Evolutionary conservation across 2,888 invertebrate genomes (phyloP).

Genomic region (Junonia oenone): DNA sequence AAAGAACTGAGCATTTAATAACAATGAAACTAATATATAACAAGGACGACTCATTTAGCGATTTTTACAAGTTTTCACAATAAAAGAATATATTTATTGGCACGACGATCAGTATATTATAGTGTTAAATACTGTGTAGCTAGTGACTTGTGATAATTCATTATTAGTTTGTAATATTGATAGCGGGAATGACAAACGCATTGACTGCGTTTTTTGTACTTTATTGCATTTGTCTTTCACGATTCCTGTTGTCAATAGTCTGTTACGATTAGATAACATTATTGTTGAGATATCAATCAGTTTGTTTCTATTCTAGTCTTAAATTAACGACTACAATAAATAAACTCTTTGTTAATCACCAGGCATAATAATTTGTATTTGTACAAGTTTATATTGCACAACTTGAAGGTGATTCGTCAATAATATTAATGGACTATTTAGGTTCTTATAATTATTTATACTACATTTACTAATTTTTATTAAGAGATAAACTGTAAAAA

Average conservation of each 20-base stretch:
- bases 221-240: slow-evolving; percentile 16
- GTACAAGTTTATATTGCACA: slow-evolving; percentile 68
- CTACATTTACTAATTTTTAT: not conserved
- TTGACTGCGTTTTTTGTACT: slow-evolving; percentile 9
- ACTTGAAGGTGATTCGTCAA: slow-evolving; percentile 32
- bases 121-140: slow-evolving; percentile 31
- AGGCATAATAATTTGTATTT: slow-evolving; percentile 55
- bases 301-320: slow-evolving; percentile 56
- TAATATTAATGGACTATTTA: slow-evolving; percentile 5
- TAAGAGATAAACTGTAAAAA: not conserved
- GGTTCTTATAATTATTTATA: not conserved
- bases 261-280: slow-evolving; percentile 11
- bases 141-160: slow-evolving; percentile 32
- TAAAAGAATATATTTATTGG: slow-evolving; percentile 9
- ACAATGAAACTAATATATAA: not conserved
- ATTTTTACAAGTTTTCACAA: not conserved
- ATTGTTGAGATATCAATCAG: slow-evolving; percentile 28
- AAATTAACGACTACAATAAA: slow-evolving; percentile 47
- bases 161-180: slow-evolving; percentile 20
- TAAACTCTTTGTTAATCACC: slow-evolving; percentile 41
- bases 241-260: slow-evolving; percentile 16
- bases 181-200: slow-evolving; percentile 3
- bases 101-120: slow-evolving; percentile 23
- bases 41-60: not conserved
- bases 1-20: not conserved